Evolutionary conservation across 35 echinoderm and acorn worm species (phyloP).

Genomic region (Strongylocentrotus purpuratus): DNA sequence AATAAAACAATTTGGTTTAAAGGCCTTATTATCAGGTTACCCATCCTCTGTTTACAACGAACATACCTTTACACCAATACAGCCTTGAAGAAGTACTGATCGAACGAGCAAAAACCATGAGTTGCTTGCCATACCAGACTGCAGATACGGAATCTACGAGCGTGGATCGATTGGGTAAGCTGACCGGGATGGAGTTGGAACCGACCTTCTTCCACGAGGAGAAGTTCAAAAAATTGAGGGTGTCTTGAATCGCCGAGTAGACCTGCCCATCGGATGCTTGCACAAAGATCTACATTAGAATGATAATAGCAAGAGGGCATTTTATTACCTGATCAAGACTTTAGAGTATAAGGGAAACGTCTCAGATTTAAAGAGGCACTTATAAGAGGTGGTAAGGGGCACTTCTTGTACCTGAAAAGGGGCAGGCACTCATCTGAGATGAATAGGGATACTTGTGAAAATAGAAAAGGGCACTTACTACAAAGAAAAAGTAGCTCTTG

Average conservation of each 20-base stretch:
- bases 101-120: constrained; percentile 72
- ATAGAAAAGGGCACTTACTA: no score
- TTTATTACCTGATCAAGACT: not conserved
- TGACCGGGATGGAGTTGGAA: not conserved
- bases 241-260: constrained; percentile 53
- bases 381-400: no score
- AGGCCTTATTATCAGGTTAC: no score
- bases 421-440: no score
- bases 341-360: no score
- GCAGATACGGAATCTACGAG: constrained; percentile 42
- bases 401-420: no score
- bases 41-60: no score
- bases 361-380: no score
- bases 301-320: no score
- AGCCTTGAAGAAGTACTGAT: constrained; percentile 50
- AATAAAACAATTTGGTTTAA: no score
- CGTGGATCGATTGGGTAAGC: not conserved
- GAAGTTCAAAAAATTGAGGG: constrained; percentile 22
- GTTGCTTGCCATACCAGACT: constrained; percentile 34
- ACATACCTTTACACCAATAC: constrained; percentile 61
- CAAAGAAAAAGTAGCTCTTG: no score
- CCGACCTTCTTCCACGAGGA: constrained; percentile 49
- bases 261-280: constrained; percentile 70
- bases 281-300: constrained; percentile 45
- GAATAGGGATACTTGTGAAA: no score